These are phyloP conservation scores for Pundamilia nyererei DNA, from an alignment of 2,113 vertebrate species.

Conservation along the genomic window DNA sequence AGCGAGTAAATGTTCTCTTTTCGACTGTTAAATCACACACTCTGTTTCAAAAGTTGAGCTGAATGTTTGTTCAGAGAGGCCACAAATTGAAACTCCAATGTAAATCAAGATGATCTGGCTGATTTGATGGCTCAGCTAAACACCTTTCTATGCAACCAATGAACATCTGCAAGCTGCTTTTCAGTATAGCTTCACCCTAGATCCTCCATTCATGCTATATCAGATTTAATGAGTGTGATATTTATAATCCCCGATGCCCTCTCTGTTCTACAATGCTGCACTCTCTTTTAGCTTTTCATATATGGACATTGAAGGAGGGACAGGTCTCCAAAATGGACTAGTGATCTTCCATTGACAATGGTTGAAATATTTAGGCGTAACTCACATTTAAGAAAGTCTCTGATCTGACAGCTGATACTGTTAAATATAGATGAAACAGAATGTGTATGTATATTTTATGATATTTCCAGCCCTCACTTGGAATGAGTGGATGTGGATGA, in stretches of 20 bases:
- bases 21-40: not conserved
- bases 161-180: not conserved
- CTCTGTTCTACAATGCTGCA: not conserved
- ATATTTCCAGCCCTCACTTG: not conserved
- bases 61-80: not conserved
- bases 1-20: no score
- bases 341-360: not conserved
- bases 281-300: not conserved
- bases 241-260: not conserved
- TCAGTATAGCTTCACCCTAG: not conserved
- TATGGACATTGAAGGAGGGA: not conserved
- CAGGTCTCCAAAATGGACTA: not conserved
- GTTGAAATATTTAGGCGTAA: fast-evolving
- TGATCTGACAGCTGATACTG: not conserved
- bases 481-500: not conserved
- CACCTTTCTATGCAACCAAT: not conserved
- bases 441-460: not conserved
- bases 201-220: not conserved
- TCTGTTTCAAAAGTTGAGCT: not conserved
- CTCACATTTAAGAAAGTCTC: not conserved
- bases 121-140: not conserved
- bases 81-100: not conserved
- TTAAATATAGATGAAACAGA: not conserved
- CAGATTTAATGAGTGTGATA: not conserved
- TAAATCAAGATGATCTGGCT: not conserved